These are phyloP conservation scores for Suillia variegata DNA, from an alignment of 2,888 invertebrate genomes.

Conservation along the genomic window DNA sequence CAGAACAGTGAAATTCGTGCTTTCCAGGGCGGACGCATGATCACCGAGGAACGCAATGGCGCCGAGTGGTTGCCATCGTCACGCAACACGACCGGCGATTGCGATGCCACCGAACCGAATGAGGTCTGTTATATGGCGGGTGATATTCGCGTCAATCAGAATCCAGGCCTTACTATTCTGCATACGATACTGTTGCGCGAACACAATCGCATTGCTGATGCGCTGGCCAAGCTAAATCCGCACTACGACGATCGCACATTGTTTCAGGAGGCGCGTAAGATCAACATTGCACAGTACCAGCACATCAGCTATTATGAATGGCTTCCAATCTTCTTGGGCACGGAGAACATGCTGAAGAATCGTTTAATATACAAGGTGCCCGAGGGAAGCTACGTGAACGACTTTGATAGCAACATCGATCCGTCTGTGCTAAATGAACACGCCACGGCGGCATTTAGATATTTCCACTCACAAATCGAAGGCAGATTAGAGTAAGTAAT, in stretches of 20 bases:
- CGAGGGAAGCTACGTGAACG: constrained; percentile 57
- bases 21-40: constrained; percentile 71
- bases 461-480: constrained; percentile 69
- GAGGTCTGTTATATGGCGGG: constrained; percentile 81
- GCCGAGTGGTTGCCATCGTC: constrained; percentile 75
- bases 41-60: constrained; percentile 68
- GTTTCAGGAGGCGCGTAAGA: constrained; percentile 63
- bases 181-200: constrained; percentile 63
- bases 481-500: constrained; percentile 62
- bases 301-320: constrained; percentile 65
- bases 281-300: constrained; percentile 63
- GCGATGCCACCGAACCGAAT: constrained; percentile 67
- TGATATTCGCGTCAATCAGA: constrained; percentile 63
- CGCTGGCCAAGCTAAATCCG: constrained; percentile 62
- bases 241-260: constrained; percentile 64
- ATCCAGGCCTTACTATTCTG: constrained; percentile 61
- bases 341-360: constrained; percentile 60
- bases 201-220: constrained; percentile 63
- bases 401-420: constrained; percentile 65
- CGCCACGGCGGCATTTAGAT: constrained; percentile 70
- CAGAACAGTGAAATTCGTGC: constrained; percentile 72
- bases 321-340: constrained; percentile 63
- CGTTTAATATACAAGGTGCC: constrained; percentile 55
- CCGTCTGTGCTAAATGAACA: constrained; percentile 68
- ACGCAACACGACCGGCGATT: constrained; percentile 72